phyloP scores from a whole-genome alignment of 2,888 invertebrate genomes.

The Dysmachus trigonus region DNA sequence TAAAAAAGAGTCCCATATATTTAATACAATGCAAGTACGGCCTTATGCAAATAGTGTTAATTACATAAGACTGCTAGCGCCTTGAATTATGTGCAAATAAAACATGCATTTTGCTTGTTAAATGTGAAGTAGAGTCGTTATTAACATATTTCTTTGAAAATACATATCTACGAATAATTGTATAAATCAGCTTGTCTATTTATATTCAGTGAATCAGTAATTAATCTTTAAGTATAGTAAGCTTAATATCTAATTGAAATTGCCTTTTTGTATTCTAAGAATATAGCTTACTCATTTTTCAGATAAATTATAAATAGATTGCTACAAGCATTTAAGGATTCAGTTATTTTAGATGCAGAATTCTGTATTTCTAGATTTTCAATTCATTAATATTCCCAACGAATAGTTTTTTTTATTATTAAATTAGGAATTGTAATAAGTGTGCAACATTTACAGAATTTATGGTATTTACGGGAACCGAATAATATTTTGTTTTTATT shows the following conservation, averaged over 20 bases:
- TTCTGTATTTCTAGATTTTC: background rate
- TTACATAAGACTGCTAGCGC: background rate
- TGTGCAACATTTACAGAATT: background rate
- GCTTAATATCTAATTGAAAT: background rate
- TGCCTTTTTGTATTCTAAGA: background rate
- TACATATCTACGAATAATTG: background rate
- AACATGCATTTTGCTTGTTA: background rate
- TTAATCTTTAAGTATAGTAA: background rate
- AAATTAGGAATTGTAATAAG: background rate
- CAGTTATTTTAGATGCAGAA: background rate
- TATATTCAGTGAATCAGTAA: background rate
- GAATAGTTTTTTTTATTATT: background rate
- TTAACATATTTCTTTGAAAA: background rate
- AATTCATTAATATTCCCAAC: background rate
- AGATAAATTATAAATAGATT: background rate
- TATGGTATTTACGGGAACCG: too few species aligned
- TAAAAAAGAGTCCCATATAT: background rate
- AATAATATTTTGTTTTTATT: too few species aligned
- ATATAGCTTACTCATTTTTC: background rate
- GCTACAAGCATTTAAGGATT: background rate
- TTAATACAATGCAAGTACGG: background rate
- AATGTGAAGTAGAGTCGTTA: background rate
- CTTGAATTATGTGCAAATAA: background rate
- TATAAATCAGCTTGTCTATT: background rate
- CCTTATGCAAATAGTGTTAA: background rate